Conservation (phyloP, 2,113 vertebrate species). For the Pollimyrus isidori region DNA sequence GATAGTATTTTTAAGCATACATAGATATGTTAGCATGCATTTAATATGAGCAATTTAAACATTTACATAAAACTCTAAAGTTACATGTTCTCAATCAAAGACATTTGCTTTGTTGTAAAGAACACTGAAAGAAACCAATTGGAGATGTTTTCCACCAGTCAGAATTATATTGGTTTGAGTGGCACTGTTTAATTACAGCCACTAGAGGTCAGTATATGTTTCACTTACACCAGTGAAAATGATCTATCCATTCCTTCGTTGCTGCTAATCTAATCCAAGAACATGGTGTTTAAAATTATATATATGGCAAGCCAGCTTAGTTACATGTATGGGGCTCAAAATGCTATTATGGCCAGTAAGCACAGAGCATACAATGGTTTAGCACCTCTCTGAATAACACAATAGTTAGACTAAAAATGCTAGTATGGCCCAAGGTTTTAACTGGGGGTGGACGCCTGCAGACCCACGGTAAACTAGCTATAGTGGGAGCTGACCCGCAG, state of each 20-base stretch:
- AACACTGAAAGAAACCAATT: background rate
- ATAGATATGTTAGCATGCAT: background rate
- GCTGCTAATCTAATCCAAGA: background rate
- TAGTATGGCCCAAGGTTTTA: background rate
- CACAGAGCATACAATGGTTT: background rate
- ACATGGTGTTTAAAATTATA: background rate
- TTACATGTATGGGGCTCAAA: background rate
- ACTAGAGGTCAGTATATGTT: constrained; percentile 11
- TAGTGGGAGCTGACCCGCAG: no score
- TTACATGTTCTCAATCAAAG: background rate
- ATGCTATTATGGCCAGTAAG: background rate
- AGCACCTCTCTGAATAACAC: background rate
- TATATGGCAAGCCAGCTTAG: background rate
- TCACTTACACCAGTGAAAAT: background rate
- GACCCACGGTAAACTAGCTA: background rate
- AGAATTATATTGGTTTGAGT: background rate
- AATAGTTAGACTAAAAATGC: background rate
- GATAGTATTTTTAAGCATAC: background rate
- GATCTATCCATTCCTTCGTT: background rate
- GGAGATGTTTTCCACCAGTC: background rate
- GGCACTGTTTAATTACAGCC: background rate
- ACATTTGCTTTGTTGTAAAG: background rate
- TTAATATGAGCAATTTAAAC: background rate
- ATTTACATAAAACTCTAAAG: background rate
- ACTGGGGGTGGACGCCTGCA: background rate